Percentiles rank a stretch among this genome's conserved stretches.
Conservation (phyloP, 2,797 vertebrate species). For the Pterois miles region DNA sequence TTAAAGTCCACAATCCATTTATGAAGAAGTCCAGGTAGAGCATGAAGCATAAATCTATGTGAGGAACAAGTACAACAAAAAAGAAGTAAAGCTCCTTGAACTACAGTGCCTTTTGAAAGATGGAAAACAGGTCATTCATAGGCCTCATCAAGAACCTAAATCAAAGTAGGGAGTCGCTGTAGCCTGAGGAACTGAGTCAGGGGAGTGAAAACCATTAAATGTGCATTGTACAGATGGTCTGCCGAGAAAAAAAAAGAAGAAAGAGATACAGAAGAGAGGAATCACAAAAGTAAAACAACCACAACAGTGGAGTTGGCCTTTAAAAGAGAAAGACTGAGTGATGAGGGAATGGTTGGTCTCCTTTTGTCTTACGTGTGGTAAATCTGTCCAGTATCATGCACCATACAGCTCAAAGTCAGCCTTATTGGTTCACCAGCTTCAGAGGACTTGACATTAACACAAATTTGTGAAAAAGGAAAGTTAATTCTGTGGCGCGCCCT, state of each 20-base stretch:
- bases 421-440: constrained; percentile 33
- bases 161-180: constrained; percentile 64
- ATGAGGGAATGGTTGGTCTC: constrained; percentile 3
- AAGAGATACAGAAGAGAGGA: constrained; percentile 55
- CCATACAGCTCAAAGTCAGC: constrained; percentile 58
- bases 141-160: constrained; percentile 56
- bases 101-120: constrained; percentile 53
- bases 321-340: background rate
- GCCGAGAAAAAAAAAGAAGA: constrained; percentile 36
- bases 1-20: constrained; percentile 16
- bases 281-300: constrained; percentile 60
- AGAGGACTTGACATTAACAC: constrained; percentile 42
- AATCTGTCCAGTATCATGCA: constrained; percentile 70
- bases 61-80: constrained; percentile 15
- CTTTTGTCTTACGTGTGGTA: constrained; percentile 46
- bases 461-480: constrained; percentile 16
- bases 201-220: constrained; percentile 66
- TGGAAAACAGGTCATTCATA: constrained; percentile 52
- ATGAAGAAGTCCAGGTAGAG: constrained; percentile 58
- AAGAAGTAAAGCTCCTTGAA: constrained; percentile 33
- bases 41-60: constrained; percentile 41
- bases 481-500: constrained; percentile 41
- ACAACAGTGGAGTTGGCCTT: constrained; percentile 47
- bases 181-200: constrained; percentile 46
- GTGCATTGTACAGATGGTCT: constrained; percentile 32